Percentiles rank a stretch among this genome's conserved stretches.
Evolutionary conservation across 2,797 vertebrate species (phyloP).

Genomic region (Rhynchotus rufescens): DNA sequence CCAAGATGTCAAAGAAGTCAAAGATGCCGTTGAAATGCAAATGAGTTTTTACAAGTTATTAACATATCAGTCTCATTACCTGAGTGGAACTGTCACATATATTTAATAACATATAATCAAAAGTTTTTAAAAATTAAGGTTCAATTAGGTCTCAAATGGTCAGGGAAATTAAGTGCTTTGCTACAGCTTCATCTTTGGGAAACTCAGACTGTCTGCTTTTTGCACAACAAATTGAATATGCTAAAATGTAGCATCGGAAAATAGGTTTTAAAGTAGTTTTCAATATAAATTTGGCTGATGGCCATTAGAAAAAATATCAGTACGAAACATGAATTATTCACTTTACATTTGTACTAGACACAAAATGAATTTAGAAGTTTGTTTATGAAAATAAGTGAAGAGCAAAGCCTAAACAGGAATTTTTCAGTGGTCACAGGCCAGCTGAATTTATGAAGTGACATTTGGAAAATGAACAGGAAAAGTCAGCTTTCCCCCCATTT

Average conservation of each 20-base stretch:
- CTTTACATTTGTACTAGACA: neutral
- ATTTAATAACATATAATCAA: neutral
- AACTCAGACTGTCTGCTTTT: neutral
- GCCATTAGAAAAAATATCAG: neutral
- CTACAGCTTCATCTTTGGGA: neutral
- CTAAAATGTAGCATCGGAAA: neutral
- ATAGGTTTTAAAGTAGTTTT: neutral
- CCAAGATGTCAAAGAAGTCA: neutral
- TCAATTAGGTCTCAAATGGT: neutral
- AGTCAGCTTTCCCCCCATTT: neutral
- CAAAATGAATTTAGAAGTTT: neutral
- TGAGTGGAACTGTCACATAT: neutral
- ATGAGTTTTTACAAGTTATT: neutral
- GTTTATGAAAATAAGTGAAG: neutral
- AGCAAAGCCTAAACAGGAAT: neutral
- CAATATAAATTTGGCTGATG: neutral
- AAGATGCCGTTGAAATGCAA: neutral
- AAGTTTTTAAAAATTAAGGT: neutral
- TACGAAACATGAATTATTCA: neutral
- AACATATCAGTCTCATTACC: neutral
- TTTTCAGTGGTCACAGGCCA: neutral
- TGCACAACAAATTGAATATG: neutral
- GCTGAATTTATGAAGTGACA: neutral
- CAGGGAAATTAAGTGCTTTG: neutral
- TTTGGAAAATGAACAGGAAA: conserved; percentile 7